Evolutionary conservation across 2,797 vertebrate species (phyloP), one percentile per base, ranked within the genome.

Genomic region (Anguilla marmorata): DNA sequence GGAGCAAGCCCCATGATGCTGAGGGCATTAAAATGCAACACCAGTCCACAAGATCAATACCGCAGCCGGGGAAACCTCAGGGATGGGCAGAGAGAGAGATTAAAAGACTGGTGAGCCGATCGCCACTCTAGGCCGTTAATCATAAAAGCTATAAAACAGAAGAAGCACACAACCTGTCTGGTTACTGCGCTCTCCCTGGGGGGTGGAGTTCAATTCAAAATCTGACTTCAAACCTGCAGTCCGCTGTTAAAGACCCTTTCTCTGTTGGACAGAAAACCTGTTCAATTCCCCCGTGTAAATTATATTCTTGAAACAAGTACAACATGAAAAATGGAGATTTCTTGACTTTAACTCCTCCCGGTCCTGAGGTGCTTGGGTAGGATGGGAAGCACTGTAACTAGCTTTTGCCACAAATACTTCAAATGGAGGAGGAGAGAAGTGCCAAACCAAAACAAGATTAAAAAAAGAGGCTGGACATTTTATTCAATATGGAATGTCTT

Each of bases 21-120:
- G 33, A 63, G 84, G 84, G 54, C 84, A 85, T 85, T 85, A 85
- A 85, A 63, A 85, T 33, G 30, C 54, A 63, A 85, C 9, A 33
- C 41, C 84, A 85, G 84, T 58, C 54, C 84, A 85, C 84, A 85
- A 19, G 84, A 85, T 85, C 84, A 66, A 85, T 85, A 85, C 84
- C 37, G 5, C 33, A 41, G 56, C 84, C 16, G 37, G 84, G 58
- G 54, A 30, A 85, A 85, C 27, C 30, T 21, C 30, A 85, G 56
- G 37, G 27, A 85, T 37, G 56, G 84, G 30, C 27, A 63, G 54
- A 60, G 84, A 63, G 84, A 85, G 58, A 66, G 56, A 85, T 85
- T 85, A 85, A 85, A 85, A 66, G 30, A 85, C 84, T 27, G 37
- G 19, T 27, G 58, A 6, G 58, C 84, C 19, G 37, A 60, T 63